A percentile compares a stretch with the other conserved stretches of the same genome.
These are phyloP conservation scores for Ephialtes manifestator DNA, from an alignment of 2,888 invertebrate genomes.

Conservation along the genomic window DNA sequence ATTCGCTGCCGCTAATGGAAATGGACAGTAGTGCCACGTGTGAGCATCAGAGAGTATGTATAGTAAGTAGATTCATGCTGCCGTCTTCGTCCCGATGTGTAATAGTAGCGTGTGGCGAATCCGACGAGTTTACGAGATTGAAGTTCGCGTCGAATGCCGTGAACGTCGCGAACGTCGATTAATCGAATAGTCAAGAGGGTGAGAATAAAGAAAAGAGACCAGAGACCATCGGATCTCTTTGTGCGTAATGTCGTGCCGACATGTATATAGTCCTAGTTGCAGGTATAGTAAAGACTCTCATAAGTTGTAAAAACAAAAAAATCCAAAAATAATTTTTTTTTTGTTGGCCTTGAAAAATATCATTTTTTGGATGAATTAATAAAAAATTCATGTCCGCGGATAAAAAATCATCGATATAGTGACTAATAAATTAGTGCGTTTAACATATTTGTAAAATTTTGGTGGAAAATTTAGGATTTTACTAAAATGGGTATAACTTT, in stretches of 20 bases:
- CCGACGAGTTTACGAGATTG: slow-evolving; percentile 65
- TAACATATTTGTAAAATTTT: no score
- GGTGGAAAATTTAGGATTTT: no score
- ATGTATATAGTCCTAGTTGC: neutral
- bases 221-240: slow-evolving; percentile 18
- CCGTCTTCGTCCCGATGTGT: slow-evolving; percentile 38
- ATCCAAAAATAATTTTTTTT: no score
- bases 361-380: no score
- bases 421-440: no score
- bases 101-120: slow-evolving; percentile 55
- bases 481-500: no score
- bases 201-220: slow-evolving; percentile 48
- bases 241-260: slow-evolving; percentile 11
- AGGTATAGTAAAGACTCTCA: slow-evolving; percentile 2
- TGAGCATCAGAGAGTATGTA: slow-evolving; percentile 27
- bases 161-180: slow-evolving; percentile 55
- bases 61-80: slow-evolving; percentile 18
- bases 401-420: no score
- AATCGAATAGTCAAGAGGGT: slow-evolving; percentile 66
- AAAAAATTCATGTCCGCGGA: no score
- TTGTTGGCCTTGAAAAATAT: no score
- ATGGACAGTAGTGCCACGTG: slow-evolving; percentile 65
- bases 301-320: neutral
- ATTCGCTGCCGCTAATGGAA: slow-evolving; percentile 67
- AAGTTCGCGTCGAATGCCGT: slow-evolving; percentile 45